phyloP scores from a whole-genome alignment of 2,113 vertebrate species.

The Dinomys branickii region DNA sequence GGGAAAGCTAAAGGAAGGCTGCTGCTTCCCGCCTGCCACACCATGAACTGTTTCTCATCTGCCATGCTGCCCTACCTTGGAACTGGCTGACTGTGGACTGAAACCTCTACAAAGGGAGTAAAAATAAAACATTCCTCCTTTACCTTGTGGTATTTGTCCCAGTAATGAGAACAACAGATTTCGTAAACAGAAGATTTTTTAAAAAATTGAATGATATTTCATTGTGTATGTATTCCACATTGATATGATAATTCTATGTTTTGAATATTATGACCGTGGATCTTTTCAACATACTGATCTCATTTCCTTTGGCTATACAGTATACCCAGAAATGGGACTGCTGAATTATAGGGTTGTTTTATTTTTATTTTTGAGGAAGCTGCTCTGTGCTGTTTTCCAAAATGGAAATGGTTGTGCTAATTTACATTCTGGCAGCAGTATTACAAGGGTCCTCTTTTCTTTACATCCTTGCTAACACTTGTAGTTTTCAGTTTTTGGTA shows the following conservation, averaged over 20 bases:
- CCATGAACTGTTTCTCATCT: not conserved
- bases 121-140: not conserved
- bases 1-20: not conserved
- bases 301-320: not conserved
- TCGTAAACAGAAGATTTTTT: not conserved
- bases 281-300: not conserved
- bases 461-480: not conserved
- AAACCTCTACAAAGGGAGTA: not conserved
- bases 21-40: not conserved
- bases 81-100: not conserved
- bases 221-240: not conserved
- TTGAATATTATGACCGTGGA: not conserved
- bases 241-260: not conserved
- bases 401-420: not conserved
- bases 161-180: not conserved
- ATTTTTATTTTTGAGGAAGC: not conserved
- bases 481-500: not conserved
- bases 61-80: not conserved
- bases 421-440: not conserved
- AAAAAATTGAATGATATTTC: not conserved
- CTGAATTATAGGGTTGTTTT: not conserved
- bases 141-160: not conserved
- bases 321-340: not conserved
- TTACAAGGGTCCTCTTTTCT: not conserved
- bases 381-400: not conserved